These are phyloP conservation scores for Meandrina meandrites DNA, from an alignment of 92 coral and sea anemone genomes.

Conservation along the genomic window DNA sequence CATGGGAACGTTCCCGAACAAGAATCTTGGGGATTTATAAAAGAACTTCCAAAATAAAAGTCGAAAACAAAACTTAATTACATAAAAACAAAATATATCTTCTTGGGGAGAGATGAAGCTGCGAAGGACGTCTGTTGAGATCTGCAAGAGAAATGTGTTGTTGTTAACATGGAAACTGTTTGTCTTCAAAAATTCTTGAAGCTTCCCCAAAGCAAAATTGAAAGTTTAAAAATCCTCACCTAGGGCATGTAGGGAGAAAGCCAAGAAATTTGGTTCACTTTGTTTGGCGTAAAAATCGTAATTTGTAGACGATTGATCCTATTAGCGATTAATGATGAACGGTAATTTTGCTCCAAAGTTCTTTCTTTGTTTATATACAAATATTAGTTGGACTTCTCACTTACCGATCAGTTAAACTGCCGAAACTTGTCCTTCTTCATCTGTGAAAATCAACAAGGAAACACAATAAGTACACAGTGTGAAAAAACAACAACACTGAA, in stretches of 20 bases:
- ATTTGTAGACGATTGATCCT: too few relatives aligned
- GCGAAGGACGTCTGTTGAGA: constrained; percentile 7
- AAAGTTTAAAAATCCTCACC: background rate
- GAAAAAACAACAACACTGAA: background rate
- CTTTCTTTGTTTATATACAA: background rate
- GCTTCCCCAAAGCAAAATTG: background rate
- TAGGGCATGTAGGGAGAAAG: too few relatives aligned
- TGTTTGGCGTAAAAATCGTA: too few relatives aligned
- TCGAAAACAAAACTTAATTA: background rate
- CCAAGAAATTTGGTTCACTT: too few relatives aligned
- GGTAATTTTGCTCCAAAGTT: background rate
- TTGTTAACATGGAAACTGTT: background rate
- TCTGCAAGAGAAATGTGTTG: background rate
- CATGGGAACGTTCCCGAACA: background rate
- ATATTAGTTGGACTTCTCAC: background rate
- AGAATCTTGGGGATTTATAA: background rate
- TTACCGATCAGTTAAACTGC: constrained; percentile 57
- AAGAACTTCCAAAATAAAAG: background rate
- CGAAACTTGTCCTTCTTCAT: constrained; percentile 89
- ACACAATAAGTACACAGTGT: background rate
- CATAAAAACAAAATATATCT: constrained; percentile 13
- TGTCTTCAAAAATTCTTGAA: background rate
- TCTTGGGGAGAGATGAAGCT: background rate
- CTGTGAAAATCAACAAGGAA: constrained; percentile 37
- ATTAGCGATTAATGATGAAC: too few relatives aligned